phyloP scores from a whole-genome alignment of 2,888 invertebrate genomes.

The Chymomyza fuscimana region DNA sequence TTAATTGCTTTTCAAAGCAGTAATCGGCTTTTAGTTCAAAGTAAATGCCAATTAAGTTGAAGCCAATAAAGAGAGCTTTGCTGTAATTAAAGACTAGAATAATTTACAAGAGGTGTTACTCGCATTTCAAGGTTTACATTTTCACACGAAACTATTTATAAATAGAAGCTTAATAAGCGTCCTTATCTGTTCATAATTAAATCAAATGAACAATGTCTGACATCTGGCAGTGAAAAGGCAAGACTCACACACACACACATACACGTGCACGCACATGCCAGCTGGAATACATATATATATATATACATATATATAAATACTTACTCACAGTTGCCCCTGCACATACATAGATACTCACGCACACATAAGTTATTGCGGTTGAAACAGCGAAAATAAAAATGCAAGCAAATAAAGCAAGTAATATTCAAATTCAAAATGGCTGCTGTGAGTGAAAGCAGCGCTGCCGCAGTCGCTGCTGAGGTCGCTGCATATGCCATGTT shows the following conservation, averaged over 20 bases:
- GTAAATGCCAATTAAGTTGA: conserved; percentile 16
- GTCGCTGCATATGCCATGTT: too few relatives aligned
- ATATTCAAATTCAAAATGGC: background rate
- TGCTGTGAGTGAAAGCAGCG: background rate
- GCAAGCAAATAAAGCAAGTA: background rate
- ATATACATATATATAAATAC: too few relatives aligned
- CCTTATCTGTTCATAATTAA: background rate
- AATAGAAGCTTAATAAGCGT: background rate
- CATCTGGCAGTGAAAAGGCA: background rate
- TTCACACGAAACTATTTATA: background rate
- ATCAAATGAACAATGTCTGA: background rate
- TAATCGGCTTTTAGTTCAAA: conserved; percentile 15
- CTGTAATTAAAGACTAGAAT: background rate
- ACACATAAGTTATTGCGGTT: background rate
- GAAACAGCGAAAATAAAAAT: background rate
- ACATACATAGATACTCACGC: too few relatives aligned
- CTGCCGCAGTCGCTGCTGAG: background rate
- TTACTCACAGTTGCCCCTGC: too few relatives aligned
- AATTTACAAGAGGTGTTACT: background rate
- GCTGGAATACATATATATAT: too few relatives aligned
- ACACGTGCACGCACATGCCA: too few relatives aligned
- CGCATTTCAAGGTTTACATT: background rate
- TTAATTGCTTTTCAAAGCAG: conserved; percentile 48
- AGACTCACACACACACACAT: background rate
- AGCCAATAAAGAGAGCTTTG: background rate